Conservation (phyloP, 2,113 vertebrate species). For the Hippocampus guttulatus region DNA sequence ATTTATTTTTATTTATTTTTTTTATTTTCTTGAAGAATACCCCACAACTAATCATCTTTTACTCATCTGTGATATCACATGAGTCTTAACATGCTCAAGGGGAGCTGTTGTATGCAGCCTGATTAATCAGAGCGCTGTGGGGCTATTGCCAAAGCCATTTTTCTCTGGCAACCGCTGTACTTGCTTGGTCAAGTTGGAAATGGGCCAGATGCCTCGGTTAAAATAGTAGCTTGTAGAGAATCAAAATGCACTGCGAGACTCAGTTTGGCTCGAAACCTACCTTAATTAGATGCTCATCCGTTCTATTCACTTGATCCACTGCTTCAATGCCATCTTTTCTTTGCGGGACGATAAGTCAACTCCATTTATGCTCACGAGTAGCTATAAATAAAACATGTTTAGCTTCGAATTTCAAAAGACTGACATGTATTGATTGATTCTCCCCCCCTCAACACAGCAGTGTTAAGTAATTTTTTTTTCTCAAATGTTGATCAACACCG, state of each 20-base stretch:
- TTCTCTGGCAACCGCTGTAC: slow-evolving; percentile 9
- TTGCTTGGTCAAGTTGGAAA: slow-evolving; percentile 10
- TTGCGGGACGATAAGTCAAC: slow-evolving; percentile 21
- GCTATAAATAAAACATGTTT: background rate
- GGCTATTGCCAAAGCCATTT: slow-evolving; percentile 11
- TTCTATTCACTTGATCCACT: slow-evolving; percentile 5
- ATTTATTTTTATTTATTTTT: background rate
- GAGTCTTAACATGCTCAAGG: slow-evolving; percentile 7
- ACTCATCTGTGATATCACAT: slow-evolving; percentile 12
- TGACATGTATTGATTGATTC: background rate
- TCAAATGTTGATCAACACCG: too few species aligned
- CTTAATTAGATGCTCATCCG: slow-evolving; percentile 19
- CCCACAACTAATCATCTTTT: slow-evolving; percentile 10
- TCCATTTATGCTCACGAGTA: slow-evolving; percentile 8
- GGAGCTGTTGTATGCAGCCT: slow-evolving; percentile 22
- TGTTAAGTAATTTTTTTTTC: background rate
- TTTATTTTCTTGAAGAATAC: background rate
- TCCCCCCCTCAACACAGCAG: too few species aligned
- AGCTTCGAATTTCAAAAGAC: background rate
- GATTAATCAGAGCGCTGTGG: slow-evolving; percentile 11
- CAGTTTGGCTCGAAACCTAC: slow-evolving; percentile 16
- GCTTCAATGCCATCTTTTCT: slow-evolving; percentile 6
- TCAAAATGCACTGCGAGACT: slow-evolving; percentile 9
- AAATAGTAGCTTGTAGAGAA: slow-evolving; percentile 7
- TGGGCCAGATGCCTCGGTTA: slow-evolving; percentile 3